Evolutionary conservation across 2,797 vertebrate species (phyloP).

Genomic region (Anguilla obscura): DNA sequence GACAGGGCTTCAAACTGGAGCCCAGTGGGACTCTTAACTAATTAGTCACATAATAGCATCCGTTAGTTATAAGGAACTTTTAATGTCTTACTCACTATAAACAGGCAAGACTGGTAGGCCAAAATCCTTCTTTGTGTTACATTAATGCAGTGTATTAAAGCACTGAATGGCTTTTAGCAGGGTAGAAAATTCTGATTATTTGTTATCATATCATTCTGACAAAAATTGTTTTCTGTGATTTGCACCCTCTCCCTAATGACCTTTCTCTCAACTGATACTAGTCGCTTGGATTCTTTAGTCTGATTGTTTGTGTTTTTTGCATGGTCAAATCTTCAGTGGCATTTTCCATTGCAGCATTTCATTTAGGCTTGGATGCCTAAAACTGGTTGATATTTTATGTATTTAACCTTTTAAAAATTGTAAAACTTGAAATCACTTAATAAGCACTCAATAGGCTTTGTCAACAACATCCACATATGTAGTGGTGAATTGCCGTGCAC

Average conservation of each 20-base stretch:
- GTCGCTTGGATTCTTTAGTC: not conserved
- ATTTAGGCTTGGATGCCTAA: not conserved
- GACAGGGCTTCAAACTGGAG: not conserved
- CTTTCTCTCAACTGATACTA: not conserved
- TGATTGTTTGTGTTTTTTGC: not conserved
- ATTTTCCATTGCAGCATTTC: not conserved
- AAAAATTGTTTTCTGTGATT: not conserved
- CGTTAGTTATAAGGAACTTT: not conserved
- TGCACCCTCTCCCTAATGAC: not conserved
- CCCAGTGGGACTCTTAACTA: not conserved
- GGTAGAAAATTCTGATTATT: not conserved
- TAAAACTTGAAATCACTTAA: not conserved
- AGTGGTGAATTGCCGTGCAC: not conserved
- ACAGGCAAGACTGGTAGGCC: not conserved
- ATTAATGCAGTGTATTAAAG: not conserved
- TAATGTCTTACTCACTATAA: not conserved
- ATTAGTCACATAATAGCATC: not conserved
- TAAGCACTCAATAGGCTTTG: not conserved
- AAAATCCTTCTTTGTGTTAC: not conserved
- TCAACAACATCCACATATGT: not conserved
- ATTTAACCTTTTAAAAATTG: constrained; percentile 1
- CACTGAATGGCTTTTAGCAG: not conserved
- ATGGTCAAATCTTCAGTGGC: not conserved
- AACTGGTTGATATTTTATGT: not conserved
- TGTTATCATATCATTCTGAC: not conserved